phyloP scores from a whole-genome alignment of 30 jellyfish, hydroid and myxozoan species.

The Mastigias papua region DNA sequence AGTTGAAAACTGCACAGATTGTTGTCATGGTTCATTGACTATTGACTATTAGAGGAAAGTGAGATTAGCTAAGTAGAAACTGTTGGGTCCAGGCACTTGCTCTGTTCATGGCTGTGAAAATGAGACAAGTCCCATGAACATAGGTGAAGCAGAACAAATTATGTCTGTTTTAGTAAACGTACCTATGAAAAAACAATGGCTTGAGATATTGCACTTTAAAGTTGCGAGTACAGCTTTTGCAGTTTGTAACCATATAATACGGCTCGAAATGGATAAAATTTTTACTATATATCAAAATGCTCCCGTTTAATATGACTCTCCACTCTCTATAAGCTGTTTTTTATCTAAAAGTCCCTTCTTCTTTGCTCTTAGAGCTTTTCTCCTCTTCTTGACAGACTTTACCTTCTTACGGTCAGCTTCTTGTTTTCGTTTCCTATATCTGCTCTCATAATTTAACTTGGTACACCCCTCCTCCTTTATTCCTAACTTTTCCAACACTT shows the following conservation, averaged over 20 bases:
- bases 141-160: neutral
- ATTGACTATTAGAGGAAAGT: neutral
- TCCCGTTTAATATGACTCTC: slow-evolving; percentile 45
- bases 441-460: neutral
- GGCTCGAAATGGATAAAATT: neutral
- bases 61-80: neutral
- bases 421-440: slow-evolving; percentile 4
- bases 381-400: slow-evolving; percentile 9
- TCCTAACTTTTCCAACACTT: slow-evolving; percentile 41
- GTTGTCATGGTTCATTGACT: neutral
- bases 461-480: slow-evolving; percentile 13
- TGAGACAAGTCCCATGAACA: neutral
- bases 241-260: neutral
- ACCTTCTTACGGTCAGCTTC: slow-evolving; percentile 2
- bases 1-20: neutral
- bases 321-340: slow-evolving; percentile 43
- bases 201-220: neutral
- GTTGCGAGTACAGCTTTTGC: neutral
- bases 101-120: neutral
- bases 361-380: slow-evolving; percentile 43
- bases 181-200: neutral
- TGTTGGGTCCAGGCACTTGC: neutral
- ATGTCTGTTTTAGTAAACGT: neutral
- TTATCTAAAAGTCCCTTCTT: slow-evolving; percentile 46
- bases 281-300: slow-evolving; percentile 8